These are phyloP conservation scores for Elephas maximus DNA, from an alignment of 2,113 vertebrate genomes.

Conservation along the genomic window DNA sequence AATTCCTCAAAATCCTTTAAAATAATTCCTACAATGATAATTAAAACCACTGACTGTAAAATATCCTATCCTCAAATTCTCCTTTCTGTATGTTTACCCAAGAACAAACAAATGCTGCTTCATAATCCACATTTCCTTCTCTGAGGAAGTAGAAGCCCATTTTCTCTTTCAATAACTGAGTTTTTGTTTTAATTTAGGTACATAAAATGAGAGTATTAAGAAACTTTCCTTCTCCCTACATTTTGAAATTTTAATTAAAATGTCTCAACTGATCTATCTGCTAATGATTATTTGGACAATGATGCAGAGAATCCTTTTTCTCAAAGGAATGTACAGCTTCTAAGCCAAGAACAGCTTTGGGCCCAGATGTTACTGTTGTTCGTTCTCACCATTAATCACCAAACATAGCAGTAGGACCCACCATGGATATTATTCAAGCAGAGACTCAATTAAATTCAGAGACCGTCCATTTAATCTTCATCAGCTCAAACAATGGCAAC, in stretches of 20 bases:
- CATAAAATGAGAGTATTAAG: conserved; percentile 60
- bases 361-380: conserved; percentile 85
- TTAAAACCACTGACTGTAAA: not conserved
- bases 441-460: conserved; percentile 85
- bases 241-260: conserved; percentile 83
- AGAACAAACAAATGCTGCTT: conserved; percentile 31
- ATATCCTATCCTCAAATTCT: not conserved
- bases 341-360: conserved; percentile 84
- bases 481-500: conserved; percentile 84
- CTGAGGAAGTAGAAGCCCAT: conserved; percentile 39
- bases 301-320: conserved; percentile 82
- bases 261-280: conserved; percentile 79
- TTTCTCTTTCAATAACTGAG: conserved; percentile 34
- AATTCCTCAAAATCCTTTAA: not conserved
- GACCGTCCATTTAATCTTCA: conserved; percentile 85
- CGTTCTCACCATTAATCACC: conserved; percentile 83
- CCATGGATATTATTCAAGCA: conserved; percentile 84
- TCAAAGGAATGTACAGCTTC: conserved; percentile 83
- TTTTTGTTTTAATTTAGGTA: conserved; percentile 62
- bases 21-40: not conserved
- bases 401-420: conserved; percentile 79
- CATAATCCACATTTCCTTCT: not conserved
- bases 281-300: conserved; percentile 85
- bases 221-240: conserved; percentile 62
- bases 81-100: not conserved